Conservation (phyloP, 2,797 vertebrate species). For the Gallinago solitaria region DNA sequence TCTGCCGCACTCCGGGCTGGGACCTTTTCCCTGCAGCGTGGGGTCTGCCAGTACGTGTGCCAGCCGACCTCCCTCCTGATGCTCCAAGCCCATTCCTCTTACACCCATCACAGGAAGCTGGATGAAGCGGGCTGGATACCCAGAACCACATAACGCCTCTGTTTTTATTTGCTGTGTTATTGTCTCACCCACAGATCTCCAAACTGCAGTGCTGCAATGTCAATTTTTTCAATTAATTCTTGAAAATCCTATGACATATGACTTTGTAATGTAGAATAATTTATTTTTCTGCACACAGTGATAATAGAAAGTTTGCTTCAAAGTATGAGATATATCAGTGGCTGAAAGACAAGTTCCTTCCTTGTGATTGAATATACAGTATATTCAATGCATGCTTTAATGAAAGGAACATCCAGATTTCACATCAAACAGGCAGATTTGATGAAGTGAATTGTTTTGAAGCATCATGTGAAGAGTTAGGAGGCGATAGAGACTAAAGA, state of each 20-base stretch:
- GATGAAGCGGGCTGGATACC: neutral
- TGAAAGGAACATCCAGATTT: neutral
- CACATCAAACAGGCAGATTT: neutral
- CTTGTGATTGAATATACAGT: neutral
- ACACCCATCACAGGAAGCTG: neutral
- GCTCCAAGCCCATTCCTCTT: neutral
- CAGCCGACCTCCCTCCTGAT: neutral
- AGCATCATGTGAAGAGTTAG: neutral
- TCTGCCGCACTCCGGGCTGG: too few relatives aligned
- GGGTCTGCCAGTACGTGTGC: fast-evolving
- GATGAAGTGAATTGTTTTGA: neutral
- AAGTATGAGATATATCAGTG: neutral
- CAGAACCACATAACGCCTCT: neutral
- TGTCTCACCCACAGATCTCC: neutral
- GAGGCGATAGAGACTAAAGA: neutral
- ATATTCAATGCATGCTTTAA: neutral
- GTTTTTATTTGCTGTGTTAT: neutral
- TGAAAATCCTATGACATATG: neutral
- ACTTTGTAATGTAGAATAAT: neutral
- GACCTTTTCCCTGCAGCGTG: neutral
- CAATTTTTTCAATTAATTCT: neutral
- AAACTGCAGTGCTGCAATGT: neutral
- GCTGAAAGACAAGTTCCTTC: neutral
- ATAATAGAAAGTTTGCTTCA: neutral
- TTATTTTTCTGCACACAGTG: neutral